Evolutionary conservation across 2,113 vertebrate genomes (phyloP).

Genomic region (Emydura subglobosa): DNA sequence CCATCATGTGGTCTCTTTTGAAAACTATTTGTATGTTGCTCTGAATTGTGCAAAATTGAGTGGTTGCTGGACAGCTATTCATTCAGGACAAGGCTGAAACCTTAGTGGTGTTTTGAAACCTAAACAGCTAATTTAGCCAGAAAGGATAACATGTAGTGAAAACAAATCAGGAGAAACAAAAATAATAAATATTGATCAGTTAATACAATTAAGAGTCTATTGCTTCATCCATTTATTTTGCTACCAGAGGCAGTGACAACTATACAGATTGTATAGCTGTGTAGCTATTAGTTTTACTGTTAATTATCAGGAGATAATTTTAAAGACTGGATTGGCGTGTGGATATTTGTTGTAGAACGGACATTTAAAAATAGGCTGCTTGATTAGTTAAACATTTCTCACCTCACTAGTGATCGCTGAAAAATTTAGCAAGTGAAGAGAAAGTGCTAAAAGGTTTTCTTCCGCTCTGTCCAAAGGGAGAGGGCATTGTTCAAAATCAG

Average conservation of each 20-base stretch:
- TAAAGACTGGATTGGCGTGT: background rate
- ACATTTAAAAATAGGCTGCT: background rate
- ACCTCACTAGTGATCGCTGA: accelerated
- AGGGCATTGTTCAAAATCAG: background rate
- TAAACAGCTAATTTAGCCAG: background rate
- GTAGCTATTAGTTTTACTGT: background rate
- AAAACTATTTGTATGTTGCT: background rate
- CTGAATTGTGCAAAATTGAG: background rate
- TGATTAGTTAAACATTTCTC: background rate
- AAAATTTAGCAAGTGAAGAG: background rate
- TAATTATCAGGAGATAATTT: background rate
- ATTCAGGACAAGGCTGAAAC: background rate
- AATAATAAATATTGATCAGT: background rate
- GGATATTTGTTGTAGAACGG: background rate
- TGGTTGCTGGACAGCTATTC: background rate
- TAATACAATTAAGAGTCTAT: background rate
- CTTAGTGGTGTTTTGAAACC: background rate
- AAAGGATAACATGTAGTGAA: background rate
- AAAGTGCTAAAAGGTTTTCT: background rate
- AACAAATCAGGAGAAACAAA: background rate
- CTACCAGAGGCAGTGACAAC: background rate
- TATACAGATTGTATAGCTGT: background rate
- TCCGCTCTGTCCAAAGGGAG: background rate
- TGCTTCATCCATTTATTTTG: background rate
- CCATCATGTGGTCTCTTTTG: accelerated